Conservation (phyloP, 2,888 invertebrate species). For the Bombyx huttoni region DNA sequence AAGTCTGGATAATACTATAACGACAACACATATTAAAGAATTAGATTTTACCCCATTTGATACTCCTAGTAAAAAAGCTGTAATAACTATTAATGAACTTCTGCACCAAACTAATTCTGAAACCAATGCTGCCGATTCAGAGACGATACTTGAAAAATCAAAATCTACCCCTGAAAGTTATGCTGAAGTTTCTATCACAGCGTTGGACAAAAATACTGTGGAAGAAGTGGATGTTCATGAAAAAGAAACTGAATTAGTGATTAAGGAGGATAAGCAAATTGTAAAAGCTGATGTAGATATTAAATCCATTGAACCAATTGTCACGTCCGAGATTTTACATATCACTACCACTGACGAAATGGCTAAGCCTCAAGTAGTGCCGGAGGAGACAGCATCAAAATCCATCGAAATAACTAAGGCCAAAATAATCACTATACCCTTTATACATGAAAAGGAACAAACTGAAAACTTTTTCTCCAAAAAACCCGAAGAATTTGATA, state of each 20-base stretch:
- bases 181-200: conserved; percentile 62
- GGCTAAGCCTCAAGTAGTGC: conserved; percentile 39
- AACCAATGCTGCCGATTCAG: conserved; percentile 74
- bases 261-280: conserved; percentile 59
- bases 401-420: conserved; percentile 75
- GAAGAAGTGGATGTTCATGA: conserved; percentile 77
- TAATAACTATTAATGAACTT: conserved; percentile 73
- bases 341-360: conserved; percentile 39
- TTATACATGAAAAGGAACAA: conserved; percentile 78
- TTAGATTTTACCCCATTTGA: conserved; percentile 62
- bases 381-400: conserved; percentile 38
- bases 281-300: conserved; percentile 73
- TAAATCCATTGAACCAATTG: conserved; percentile 72
- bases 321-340: conserved; percentile 66
- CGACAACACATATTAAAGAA: conserved; percentile 78
- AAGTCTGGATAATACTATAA: conserved; percentile 72
- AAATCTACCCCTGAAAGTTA: conserved; percentile 46
- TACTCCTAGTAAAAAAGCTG: conserved; percentile 67
- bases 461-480: conserved; percentile 26
- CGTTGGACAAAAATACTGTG: conserved; percentile 72
- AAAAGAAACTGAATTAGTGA: conserved; percentile 71
- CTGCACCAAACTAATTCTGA: conserved; percentile 73
- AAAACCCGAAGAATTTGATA: conserved; percentile 41
- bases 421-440: conserved; percentile 73
- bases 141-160: conserved; percentile 57